Evolutionary conservation across 2,888 invertebrate species (phyloP).

Genomic region (Hypomecis punctinalis): DNA sequence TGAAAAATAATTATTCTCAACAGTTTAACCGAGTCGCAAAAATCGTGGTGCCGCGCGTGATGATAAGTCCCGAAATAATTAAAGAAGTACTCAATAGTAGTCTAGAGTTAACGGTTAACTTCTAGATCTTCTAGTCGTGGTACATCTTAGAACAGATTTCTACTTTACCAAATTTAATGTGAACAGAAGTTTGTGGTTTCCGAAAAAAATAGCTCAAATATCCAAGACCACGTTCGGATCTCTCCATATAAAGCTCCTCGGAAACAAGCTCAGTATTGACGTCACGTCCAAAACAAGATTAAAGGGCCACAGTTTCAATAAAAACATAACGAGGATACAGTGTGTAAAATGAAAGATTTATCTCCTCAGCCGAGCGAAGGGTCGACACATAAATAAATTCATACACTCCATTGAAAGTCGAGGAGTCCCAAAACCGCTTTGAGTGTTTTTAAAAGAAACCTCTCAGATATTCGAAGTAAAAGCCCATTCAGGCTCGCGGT

Average conservation of each 20-base stretch:
- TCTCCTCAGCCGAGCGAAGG: slow-evolving; percentile 48
- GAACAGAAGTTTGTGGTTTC: no score
- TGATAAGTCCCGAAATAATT: no score
- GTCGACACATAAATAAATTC: slow-evolving; percentile 70
- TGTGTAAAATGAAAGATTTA: slow-evolving; percentile 77
- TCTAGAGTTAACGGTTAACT: no score
- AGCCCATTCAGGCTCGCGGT: slow-evolving; percentile 42
- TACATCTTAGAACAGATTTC: no score
- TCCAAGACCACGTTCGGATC: slow-evolving; percentile 9
- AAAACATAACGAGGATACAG: slow-evolving; percentile 68
- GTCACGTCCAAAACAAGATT: slow-evolving; percentile 59
- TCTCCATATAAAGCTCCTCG: slow-evolving; percentile 6
- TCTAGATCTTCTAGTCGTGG: no score
- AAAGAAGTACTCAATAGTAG: no score
- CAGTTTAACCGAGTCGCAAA: no score
- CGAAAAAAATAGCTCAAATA: not conserved
- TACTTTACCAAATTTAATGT: no score
- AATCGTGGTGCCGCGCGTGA: no score
- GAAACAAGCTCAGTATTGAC: slow-evolving; percentile 40
- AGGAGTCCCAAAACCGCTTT: slow-evolving; percentile 59
- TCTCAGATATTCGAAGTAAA: slow-evolving; percentile 45
- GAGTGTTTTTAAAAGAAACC: slow-evolving; percentile 70
- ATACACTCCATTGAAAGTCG: slow-evolving; percentile 72
- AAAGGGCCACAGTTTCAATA: slow-evolving; percentile 63
- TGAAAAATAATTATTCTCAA: no score